Conservation (phyloP, 2,797 vertebrate species). For the Lepilemur ruficaudatus region DNA sequence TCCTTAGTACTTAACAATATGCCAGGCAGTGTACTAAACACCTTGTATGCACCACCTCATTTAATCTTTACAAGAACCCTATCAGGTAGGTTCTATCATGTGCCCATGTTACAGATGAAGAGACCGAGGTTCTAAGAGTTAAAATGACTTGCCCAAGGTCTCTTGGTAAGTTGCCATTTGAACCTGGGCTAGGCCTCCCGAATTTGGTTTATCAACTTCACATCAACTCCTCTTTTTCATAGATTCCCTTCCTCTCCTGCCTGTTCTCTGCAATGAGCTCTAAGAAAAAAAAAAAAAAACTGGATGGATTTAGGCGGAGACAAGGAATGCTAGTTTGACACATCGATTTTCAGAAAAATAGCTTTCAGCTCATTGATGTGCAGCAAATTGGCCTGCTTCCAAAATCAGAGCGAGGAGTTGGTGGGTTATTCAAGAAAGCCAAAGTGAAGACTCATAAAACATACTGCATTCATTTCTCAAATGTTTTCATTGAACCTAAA, state of each 20-base stretch:
- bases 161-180: not conserved
- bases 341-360: constrained; percentile 17
- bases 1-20: not conserved
- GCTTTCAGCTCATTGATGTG: not conserved
- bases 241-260: not conserved
- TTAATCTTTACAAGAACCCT: not conserved
- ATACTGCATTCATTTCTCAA: not conserved
- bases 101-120: not conserved
- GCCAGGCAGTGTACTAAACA: not conserved
- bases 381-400: not conserved
- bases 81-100: not conserved
- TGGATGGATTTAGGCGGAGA: not conserved
- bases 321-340: not conserved
- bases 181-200: not conserved
- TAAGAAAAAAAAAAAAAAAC: not conserved
- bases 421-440: not conserved
- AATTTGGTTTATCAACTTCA: not conserved
- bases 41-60: not conserved
- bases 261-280: not conserved
- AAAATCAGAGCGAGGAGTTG: not conserved
- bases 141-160: not conserved
- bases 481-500: constrained; percentile 18
- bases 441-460: not conserved
- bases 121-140: not conserved
- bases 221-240: not conserved